Evolutionary conservation across 2,797 vertebrate species (phyloP), one percentile per base, ranked within the genome.

Genomic region (Chelon auratus): DNA sequence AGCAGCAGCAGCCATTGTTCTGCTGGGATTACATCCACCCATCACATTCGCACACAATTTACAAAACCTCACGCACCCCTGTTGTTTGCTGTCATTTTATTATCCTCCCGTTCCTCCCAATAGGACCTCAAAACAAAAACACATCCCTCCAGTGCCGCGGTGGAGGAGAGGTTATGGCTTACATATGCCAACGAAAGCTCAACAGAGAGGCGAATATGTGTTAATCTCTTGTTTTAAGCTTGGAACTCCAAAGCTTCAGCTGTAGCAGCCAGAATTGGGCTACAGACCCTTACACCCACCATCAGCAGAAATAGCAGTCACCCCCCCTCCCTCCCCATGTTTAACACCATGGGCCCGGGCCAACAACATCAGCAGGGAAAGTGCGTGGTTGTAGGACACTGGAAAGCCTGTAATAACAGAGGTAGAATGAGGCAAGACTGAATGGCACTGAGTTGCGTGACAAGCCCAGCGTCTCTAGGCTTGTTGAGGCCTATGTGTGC

Each of bases 361-460:
- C 93, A 93, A 89, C 80, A 88, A 91, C 89, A 90, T 90, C 90
- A 92, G 89, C 77, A 78, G 88, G 77, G 89, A 90, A 85, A 94
- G 91, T 91, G 92, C 80, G 91, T 89, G 94, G 94, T 92, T 92
- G 92, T 89, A 93, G 87, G 76, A 82, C 83, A 72, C 85, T 86
- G 84, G 90, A 92, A 91, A 93, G 84, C 86, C 90, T 91, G 93
- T 93, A 92, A 95, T 93, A 95, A 95, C 92, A 94, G 92, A 93
- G 91, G 87, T 85, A 89, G 90, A 93, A 86, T 83, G 88, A 93
- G 93, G 91, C 84, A 77, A 85, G 75, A 74, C 87, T 87, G 85
- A 92, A 91, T 85, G 75, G 81, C 76, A 81, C 63, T 30, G 70
- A 70, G 86, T 92, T 92, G 91, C 92, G 86, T 95, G 95, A 94